phyloP scores from a whole-genome alignment of 53 echinoderm and acorn worm genomes.

The Pentamera pediparva region DNA sequence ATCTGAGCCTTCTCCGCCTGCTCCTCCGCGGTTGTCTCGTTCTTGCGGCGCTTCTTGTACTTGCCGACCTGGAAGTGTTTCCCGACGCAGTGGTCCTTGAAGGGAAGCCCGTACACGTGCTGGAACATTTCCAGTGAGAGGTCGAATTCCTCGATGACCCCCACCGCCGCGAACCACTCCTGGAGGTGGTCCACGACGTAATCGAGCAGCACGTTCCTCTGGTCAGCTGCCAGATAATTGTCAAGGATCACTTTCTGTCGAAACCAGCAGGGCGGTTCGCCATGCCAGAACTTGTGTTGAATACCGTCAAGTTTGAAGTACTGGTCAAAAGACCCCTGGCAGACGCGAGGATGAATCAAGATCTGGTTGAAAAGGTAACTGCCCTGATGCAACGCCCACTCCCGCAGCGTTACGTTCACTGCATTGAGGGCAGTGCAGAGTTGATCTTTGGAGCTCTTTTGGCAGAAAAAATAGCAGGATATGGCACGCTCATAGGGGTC shows the following conservation, averaged over 20 bases:
- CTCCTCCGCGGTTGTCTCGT: neutral
- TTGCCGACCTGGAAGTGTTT: conserved; percentile 38
- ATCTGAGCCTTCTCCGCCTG: conserved; percentile 25
- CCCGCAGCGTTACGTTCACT: conserved; percentile 55
- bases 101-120: conserved; percentile 68
- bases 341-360: conserved; percentile 68
- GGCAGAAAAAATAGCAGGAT: conserved; percentile 84
- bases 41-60: conserved; percentile 19
- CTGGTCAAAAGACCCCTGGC: conserved; percentile 49
- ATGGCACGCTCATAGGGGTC: conserved; percentile 79
- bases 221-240: conserved; percentile 36
- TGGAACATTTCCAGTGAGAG: conserved; percentile 65
- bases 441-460: conserved; percentile 63
- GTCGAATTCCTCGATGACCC: conserved; percentile 77
- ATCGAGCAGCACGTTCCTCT: conserved; percentile 39
- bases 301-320: conserved; percentile 52
- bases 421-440: conserved; percentile 71
- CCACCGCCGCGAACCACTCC: conserved; percentile 78
- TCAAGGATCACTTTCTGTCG: conserved; percentile 78
- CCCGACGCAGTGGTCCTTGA: conserved; percentile 56
- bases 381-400: conserved; percentile 93
- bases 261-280: conserved; percentile 80
- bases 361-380: conserved; percentile 88
- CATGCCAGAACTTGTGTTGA: conserved; percentile 56
- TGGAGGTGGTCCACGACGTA: conserved; percentile 68